A percentile compares a stretch with the other conserved stretches of the same genome.
These are phyloP conservation scores for Antheraea pernyi DNA, from an alignment of 1,140 invertebrate species.

Conservation along the genomic window DNA sequence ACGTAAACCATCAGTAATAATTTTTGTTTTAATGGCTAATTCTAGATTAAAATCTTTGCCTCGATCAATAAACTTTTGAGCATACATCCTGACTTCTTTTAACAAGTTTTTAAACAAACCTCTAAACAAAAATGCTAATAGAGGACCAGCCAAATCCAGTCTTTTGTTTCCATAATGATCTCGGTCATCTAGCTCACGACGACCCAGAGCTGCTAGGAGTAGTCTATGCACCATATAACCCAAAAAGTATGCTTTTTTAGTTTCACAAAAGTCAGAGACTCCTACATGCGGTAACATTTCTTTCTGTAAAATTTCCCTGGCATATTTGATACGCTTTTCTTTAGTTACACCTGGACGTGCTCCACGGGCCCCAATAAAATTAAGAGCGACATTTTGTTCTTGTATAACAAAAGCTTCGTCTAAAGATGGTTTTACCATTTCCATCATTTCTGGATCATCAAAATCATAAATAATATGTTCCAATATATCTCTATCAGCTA, in stretches of 20 bases:
- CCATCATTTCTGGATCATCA: constrained; percentile 99
- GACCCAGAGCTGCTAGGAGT: constrained; percentile 94
- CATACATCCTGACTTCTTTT: constrained; percentile 98
- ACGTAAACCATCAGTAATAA: constrained; percentile 98
- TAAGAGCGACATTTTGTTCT: constrained; percentile 98
- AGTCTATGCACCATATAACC: constrained; percentile 99
- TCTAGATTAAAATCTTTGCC: constrained; percentile 99
- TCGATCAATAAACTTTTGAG: constrained; percentile 99
- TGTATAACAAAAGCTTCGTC: constrained; percentile 99
- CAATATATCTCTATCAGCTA: constrained; percentile 98
- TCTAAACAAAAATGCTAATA: constrained; percentile 97
- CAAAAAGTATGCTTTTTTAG: constrained; percentile 98
- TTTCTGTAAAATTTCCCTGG: constrained; percentile 98
- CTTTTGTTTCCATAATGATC: constrained; percentile 99
- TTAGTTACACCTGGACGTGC: constrained; percentile 98
- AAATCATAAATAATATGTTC: constrained; percentile 99
- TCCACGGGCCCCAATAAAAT: constrained; percentile 98
- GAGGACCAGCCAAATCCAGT: constrained; percentile 96
- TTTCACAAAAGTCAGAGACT: constrained; percentile 99
- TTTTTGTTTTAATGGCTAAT: constrained; percentile 97
- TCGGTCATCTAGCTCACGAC: constrained; percentile 97
- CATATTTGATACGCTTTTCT: constrained; percentile 99
- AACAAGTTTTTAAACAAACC: constrained; percentile 96
- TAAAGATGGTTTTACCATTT: constrained; percentile 99
- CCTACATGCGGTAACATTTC: constrained; percentile 99